Conservation (phyloP, 1,140 invertebrate genomes). For the Phocides pigmalion region DNA sequence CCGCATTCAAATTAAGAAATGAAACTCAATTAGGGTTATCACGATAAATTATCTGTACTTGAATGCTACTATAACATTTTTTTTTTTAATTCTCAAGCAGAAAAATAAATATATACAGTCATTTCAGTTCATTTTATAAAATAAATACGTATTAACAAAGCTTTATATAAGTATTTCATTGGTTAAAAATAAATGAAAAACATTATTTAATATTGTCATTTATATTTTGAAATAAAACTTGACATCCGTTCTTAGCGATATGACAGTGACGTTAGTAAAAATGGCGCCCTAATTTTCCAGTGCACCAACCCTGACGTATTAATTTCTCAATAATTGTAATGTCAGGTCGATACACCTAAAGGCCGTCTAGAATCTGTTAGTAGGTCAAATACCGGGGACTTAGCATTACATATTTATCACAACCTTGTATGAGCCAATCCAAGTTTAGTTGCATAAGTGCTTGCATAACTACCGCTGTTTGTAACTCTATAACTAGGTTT, state of each 20-base stretch:
- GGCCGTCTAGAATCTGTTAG: constrained; percentile 48
- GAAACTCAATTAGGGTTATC: constrained; percentile 7
- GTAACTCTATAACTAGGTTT: constrained; percentile 34
- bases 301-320: constrained; percentile 8
- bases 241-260: too few relatives aligned
- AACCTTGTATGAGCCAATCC: constrained; percentile 56
- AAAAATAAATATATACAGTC: too few relatives aligned
- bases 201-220: too few relatives aligned
- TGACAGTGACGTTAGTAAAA: background rate
- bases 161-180: too few relatives aligned
- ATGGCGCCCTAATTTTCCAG: background rate
- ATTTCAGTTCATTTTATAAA: too few relatives aligned
- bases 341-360: constrained; percentile 44
- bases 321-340: constrained; percentile 28
- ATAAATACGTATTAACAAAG: too few relatives aligned
- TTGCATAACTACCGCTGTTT: constrained; percentile 58
- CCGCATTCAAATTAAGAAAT: constrained; percentile 25
- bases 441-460: constrained; percentile 61
- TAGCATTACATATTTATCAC: constrained; percentile 59
- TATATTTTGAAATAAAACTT: too few relatives aligned
- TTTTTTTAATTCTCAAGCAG: too few relatives aligned
- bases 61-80: too few relatives aligned
- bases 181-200: too few relatives aligned
- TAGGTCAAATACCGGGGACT: constrained; percentile 64
- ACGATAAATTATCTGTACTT: background rate